Evolutionary conservation across 1,140 invertebrate species (phyloP), one percentile per base, ranked within the genome.

Genomic region (Centruroides vittatus): DNA sequence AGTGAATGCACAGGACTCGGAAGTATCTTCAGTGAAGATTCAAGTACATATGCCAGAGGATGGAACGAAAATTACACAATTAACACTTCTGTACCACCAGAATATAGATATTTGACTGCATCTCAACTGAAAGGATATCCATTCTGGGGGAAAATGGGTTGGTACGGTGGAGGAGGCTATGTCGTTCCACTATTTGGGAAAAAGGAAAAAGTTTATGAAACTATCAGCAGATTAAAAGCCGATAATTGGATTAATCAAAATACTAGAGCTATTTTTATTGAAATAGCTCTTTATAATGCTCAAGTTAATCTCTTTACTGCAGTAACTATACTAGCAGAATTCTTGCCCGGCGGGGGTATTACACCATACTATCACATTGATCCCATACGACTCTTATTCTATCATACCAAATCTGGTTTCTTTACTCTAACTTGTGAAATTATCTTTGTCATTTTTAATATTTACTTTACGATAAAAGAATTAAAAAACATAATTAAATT

Each of bases 201-300:
- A 51, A 66, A 68, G 46, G 47, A 64, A 1, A 68, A 70, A 6
- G 64, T 79, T 11, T 62, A 64, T n/a, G 50, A 59, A 3, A 70
- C 70, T 47, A 69, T 79, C 57, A 53, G 68, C 4, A 47, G 67
- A 34, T 66, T 80, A 35, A 60, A 76, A 59, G 55, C 64, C 0
- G 68, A 75, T 57, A 59, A 67, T 8, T 81, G 80, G 80, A 75
- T 80, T 9, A 78, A 80, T 60, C 66, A 71, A 57, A 69, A 74
- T 50, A 81, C 80, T 0, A 66, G 79, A 61, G 79, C 78, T 4
- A 70, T 81, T 23, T 76, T 80, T 61, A 67, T 79, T 5, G 79
- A 81, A 64, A 78, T 81, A 63, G 77, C 78, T 5, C 70, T 76
- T 11, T 81, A 79, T 67, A 81, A 81, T 67, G 73, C 78, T 3